phyloP scores from a whole-genome alignment of 1,140 invertebrate genomes.

The Sminthurides bifidus region DNA sequence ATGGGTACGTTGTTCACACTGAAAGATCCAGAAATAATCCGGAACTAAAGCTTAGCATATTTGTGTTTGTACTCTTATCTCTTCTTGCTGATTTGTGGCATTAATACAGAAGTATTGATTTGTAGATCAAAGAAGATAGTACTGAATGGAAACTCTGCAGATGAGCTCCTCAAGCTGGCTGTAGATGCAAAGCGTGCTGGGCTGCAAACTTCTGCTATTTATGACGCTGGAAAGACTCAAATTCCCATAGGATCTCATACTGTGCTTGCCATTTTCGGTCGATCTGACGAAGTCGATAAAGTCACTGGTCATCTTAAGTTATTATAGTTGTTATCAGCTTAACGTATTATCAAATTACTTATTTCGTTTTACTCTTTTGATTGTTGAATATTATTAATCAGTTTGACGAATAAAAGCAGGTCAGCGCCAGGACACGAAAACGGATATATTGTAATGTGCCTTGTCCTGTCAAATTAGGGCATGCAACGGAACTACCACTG shows the following conservation, averaged over 20 bases:
- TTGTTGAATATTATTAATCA: neutral
- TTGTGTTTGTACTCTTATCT: neutral
- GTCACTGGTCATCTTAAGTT: conserved; percentile 27
- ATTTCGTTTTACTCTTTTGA: neutral
- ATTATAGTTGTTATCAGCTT: too few species aligned
- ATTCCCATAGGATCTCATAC: conserved; percentile 31
- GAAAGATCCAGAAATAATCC: neutral
- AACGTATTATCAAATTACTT: neutral
- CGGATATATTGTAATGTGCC: neutral
- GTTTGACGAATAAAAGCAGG: neutral
- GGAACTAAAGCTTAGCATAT: neutral
- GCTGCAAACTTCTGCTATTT: conserved; percentile 13
- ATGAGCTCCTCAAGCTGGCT: conserved; percentile 17
- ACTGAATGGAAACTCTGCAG: conserved; percentile 16
- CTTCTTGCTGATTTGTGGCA: neutral
- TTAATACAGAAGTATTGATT: neutral
- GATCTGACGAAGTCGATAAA: conserved; percentile 24
- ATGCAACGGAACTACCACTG: too few species aligned
- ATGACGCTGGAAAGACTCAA: conserved; percentile 28
- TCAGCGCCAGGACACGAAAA: neutral
- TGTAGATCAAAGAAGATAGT: conserved; percentile 28
- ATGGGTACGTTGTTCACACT: conserved; percentile 18
- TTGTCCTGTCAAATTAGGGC: too few species aligned
- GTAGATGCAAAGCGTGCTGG: conserved; percentile 13
- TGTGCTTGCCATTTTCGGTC: conserved; percentile 29